A percentile compares a stretch with the other conserved stretches of the same genome.
phyloP scores from a whole-genome alignment of 2,888 invertebrate genomes.

The Standfussiana lucernea region DNA sequence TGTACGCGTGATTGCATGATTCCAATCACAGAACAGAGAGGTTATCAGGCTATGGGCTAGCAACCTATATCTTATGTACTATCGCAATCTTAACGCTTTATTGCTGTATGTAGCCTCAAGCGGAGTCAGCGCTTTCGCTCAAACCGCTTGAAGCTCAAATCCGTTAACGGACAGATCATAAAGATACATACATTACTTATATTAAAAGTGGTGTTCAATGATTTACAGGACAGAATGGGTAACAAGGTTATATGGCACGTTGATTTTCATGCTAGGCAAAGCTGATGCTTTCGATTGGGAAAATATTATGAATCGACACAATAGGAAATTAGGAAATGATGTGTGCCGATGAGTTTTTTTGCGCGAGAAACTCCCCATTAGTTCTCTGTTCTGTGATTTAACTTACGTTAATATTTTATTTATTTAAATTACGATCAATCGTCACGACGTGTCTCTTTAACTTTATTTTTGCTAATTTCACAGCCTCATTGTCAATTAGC shows the following conservation, averaged over 20 bases:
- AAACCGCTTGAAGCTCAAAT: conserved; percentile 51
- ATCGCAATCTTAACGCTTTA: conserved; percentile 60
- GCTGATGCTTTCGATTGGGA: conserved; percentile 49
- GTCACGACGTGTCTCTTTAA: conserved; percentile 83
- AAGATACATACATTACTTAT: conserved; percentile 64
- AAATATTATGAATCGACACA: conserved; percentile 57
- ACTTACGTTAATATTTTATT: conserved; percentile 82
- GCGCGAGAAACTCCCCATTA: conserved; percentile 50
- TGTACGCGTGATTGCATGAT: conserved; percentile 86
- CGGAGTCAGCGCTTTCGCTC: conserved; percentile 24
- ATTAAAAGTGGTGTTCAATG: conserved; percentile 61
- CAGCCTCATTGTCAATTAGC: conserved; percentile 91
- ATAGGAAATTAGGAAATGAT: conserved; percentile 52
- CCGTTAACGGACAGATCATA: conserved; percentile 48
- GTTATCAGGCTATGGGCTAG: conserved; percentile 54
- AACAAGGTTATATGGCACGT: conserved; percentile 51
- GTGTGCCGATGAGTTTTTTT: conserved; percentile 51
- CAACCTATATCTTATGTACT: conserved; percentile 66
- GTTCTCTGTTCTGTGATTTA: conserved; percentile 81
- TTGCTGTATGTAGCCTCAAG: conserved; percentile 63
- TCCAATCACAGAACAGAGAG: conserved; percentile 79
- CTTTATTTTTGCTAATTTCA: conserved; percentile 90
- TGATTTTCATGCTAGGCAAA: conserved; percentile 37
- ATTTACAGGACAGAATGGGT: conserved; percentile 54
- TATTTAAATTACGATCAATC: conserved; percentile 85